Evolutionary conservation across 1,140 invertebrate genomes (phyloP), one percentile per base, ranked within the genome.

Genomic region (Bombyx mori): DNA sequence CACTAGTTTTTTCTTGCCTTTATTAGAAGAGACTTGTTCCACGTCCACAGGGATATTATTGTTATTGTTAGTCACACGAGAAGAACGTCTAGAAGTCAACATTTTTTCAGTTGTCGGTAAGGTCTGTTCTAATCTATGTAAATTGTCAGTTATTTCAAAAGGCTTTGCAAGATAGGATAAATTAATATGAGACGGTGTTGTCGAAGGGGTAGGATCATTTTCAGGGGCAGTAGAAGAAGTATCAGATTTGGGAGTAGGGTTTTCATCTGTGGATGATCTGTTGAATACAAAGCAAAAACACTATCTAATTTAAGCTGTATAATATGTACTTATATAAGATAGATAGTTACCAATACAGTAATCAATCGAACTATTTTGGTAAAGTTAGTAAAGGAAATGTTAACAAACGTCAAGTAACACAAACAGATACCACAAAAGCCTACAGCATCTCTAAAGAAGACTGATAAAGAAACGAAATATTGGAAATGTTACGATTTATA

Each of bases 201-300:
- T 75, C 57, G 73, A 58, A 69, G 72, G 70, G 55, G 57, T 68
- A 66, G 71, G 64, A 56, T 69, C 68, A 42, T 42, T 22, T 62
- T 78, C 70, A 61, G 71, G 63, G 72, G 71, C 69, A 64, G 67
- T 69, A 69, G 73, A 61, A 65, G 66, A 71, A 65, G 79, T 71
- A 68, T 72, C 63, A 57, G 82, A 73, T 68, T 73, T 72, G 58
- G 70, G 75, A 68, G 71, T 79, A 69, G 72, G 82, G 79, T 73
- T 88, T 86, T 88, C 86, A 82, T 85, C 83, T 74, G 82, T 81
- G 65, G 88, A 82, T 78, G 81, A 89, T 89, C 88, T 89, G 88
- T 88, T 82, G 79, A 89, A 89, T 86, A 88, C 68, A 89, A 88
- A 88, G 75, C 77, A 81, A 82, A 83, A 82, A 85, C 77, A 71